These are phyloP conservation scores for mouse (Mus musculus) DNA, from an alignment of 2,113 vertebrate genomes.

Conservation along the genomic window GRCm39 chr7:84302501-84303000, in stretches of 20 bases:
- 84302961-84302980: neutral
- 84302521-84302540: conserved; percentile 8
- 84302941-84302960: neutral
- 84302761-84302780: neutral
- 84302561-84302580: neutral
- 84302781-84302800: neutral
- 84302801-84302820: conserved; percentile 5
- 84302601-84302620: neutral
- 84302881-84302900: neutral
- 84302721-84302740: neutral
- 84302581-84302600: neutral
- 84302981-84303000: neutral
- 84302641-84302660: neutral
- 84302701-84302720: neutral
- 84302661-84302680: neutral
- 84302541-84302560: neutral
- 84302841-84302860: neutral
- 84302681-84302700: neutral
- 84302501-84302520: conserved; percentile 28
- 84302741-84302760: neutral
- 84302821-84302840: neutral
- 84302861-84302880: neutral
- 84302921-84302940: neutral
- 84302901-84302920: neutral
- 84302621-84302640: neutral